Evolutionary conservation across 2,888 invertebrate species (phyloP), one percentile per base, ranked within the genome.

Genomic region (Eretmocerus hayati): DNA sequence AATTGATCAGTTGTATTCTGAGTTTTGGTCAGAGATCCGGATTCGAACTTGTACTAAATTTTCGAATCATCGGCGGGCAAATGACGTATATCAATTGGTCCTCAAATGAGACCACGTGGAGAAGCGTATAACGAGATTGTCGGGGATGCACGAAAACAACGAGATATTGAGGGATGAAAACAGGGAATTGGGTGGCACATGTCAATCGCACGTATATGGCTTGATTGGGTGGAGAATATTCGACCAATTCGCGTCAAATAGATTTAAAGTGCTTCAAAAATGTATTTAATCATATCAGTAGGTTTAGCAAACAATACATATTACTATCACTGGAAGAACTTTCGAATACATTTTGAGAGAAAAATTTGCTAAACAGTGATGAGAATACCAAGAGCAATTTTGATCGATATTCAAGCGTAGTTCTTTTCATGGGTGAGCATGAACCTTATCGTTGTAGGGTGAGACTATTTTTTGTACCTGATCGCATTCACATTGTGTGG

Each of bases 201-300:
- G 35, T 39, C 42, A 35, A 23, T 38, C 36, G 36, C 15, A 9
- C n/a, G 38, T n/a, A 21, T 2, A 18, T 15, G 19, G 30, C 13
- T 13, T 9, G 30, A 9, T 30, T 13, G 30, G 13, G 13, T 9
- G 16, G 36, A 36, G 19, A 11, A 26, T 26, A 16, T 13, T 23
- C 20, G 19, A 26, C 26, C 37, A n/a, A 53, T 54, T 33, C 37
- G 46, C 42, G 43, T 68, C 66, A 66, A 62, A 67, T 66, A 64
- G 65, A 68, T 67, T 64, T 63, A 64, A 68, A 68, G 68, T 68
- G 68, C 68, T 68, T 68, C 68, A 68, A 63, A 46, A 66, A 64
- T 66, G 65, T 67, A 68, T 65, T 68, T 66, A 67, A 57, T 64
- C 68, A 65, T 68, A 68, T 68, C 68, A 66, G 62, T 68, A 68